A percentile compares a stretch with the other conserved stretches of the same genome.
Conservation (phyloP, 2,113 vertebrate species). For the Sorex fumeus region DNA sequence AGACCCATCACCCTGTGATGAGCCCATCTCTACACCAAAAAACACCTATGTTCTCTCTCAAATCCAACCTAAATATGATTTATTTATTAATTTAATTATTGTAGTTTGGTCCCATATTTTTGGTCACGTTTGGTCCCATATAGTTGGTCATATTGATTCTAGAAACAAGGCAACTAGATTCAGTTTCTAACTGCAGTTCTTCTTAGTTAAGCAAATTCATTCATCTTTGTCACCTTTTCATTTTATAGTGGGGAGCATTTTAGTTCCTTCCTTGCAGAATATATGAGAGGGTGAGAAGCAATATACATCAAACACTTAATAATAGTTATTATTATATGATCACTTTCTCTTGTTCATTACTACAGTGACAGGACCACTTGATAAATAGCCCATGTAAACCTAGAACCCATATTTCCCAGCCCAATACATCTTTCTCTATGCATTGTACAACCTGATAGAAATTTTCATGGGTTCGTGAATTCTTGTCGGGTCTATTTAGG, state of each 20-base stretch:
- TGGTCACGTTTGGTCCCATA: no score
- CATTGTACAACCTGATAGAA: not conserved
- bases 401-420: not conserved
- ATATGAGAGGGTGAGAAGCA: not conserved
- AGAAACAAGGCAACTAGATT: not conserved
- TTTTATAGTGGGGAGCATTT: not conserved
- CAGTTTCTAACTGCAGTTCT: not conserved
- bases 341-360: not conserved
- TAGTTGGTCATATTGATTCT: no score
- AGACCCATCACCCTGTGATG: no score
- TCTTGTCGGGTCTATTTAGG: conserved; percentile 16
- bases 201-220: not conserved
- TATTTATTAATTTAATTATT: no score
- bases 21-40: no score
- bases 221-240: not conserved
- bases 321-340: not conserved
- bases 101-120: no score
- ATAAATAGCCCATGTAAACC: not conserved
- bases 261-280: conserved; percentile 6
- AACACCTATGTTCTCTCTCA: no score
- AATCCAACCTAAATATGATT: no score
- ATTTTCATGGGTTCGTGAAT: not conserved
- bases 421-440: not conserved
- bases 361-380: not conserved
- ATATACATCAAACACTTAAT: not conserved